phyloP scores from a whole-genome alignment of 2,797 vertebrate genomes.

The Emys orbicularis region DNA sequence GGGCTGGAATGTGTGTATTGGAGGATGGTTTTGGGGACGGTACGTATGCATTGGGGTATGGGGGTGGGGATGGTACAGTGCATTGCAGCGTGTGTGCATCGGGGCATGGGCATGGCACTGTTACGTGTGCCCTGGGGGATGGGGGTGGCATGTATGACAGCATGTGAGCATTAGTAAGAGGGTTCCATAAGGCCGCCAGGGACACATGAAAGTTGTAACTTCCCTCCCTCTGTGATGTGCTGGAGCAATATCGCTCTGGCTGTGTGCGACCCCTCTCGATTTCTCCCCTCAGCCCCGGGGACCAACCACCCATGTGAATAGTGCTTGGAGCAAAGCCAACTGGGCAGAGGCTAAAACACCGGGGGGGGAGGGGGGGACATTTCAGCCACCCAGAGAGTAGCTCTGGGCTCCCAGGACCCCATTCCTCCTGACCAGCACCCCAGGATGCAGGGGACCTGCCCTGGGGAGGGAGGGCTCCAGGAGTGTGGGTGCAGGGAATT shows the following conservation, averaged over 20 bases:
- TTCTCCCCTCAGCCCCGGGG: background rate
- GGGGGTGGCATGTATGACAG: background rate
- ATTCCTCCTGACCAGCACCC: background rate
- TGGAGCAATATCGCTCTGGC: background rate
- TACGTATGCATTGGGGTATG: background rate
- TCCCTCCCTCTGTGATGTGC: background rate
- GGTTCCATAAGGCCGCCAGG: background rate
- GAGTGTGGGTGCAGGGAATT: background rate
- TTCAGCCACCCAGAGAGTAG: background rate
- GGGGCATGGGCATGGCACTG: too few species aligned
- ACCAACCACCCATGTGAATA: background rate
- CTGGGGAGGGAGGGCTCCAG: background rate
- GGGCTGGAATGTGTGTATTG: too few species aligned
- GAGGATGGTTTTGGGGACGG: too few species aligned
- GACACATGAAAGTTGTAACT: background rate
- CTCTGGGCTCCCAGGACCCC: background rate
- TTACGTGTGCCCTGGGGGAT: background rate
- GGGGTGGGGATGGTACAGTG: too few species aligned
- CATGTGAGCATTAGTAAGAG: background rate
- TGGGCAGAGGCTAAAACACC: background rate
- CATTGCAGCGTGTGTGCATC: too few species aligned
- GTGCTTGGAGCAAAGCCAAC: background rate
- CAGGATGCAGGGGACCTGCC: background rate
- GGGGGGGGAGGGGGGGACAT: background rate
- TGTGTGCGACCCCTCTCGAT: background rate